These are phyloP conservation scores for Staurois parvus DNA, from an alignment of 2,797 vertebrate genomes.

Conservation along the genomic window DNA sequence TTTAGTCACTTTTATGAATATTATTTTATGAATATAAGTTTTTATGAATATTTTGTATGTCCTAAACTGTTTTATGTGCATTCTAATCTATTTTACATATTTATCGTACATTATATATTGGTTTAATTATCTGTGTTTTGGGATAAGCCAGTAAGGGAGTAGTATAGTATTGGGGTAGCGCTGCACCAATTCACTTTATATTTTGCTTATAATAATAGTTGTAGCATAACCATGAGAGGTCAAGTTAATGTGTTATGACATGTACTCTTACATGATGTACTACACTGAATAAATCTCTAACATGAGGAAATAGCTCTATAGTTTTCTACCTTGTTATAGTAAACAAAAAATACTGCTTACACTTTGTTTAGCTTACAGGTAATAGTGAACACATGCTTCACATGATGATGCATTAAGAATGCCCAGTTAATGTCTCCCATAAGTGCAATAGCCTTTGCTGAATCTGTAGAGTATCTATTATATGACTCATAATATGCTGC, in stretches of 20 bases:
- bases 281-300: not conserved
- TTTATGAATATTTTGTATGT: too few relatives aligned
- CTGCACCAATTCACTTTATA: too few relatives aligned
- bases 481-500: conserved; percentile 44
- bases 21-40: too few relatives aligned
- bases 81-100: too few relatives aligned
- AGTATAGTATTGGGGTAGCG: too few relatives aligned
- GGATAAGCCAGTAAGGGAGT: too few relatives aligned
- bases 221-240: not conserved
- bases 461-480: conserved; percentile 45
- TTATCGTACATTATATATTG: too few relatives aligned
- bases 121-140: too few relatives aligned
- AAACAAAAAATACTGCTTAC: not conserved
- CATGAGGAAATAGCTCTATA: not conserved
- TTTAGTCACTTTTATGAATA: too few relatives aligned
- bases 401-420: conserved; percentile 53
- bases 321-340: conserved; percentile 12
- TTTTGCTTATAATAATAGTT: not conserved
- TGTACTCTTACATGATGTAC: not conserved
- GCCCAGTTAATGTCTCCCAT: conserved; percentile 37
- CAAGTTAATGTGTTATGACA: not conserved
- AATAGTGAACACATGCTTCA: conserved; percentile 27
- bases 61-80: too few relatives aligned
- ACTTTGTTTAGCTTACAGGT: conserved; percentile 33
- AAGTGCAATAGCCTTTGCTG: conserved; percentile 18